phyloP scores from a whole-genome alignment of 2,888 invertebrate genomes.

The Allophyes oxyacanthae region DNA sequence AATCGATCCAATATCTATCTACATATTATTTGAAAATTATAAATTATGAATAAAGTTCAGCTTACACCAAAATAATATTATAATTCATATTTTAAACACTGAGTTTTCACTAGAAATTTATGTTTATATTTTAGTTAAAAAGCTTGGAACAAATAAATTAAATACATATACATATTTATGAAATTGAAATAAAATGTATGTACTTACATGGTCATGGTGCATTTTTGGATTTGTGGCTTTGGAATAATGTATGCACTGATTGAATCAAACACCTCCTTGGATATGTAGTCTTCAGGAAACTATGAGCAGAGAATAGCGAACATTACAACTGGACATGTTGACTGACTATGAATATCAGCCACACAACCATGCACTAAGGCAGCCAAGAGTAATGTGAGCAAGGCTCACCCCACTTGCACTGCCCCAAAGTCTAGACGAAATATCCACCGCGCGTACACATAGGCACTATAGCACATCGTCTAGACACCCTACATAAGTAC shows the following conservation, averaged over 20 bases:
- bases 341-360: background rate
- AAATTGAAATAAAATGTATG: too few relatives aligned
- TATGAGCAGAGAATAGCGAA: constrained; percentile 68
- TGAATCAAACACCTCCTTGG: constrained; percentile 97
- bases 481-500: constrained; percentile 33
- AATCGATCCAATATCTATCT: too few relatives aligned
- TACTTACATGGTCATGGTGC: constrained; percentile 96
- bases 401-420: constrained; percentile 20
- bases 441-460: constrained; percentile 11
- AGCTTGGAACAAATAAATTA: too few relatives aligned
- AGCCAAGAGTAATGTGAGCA: constrained; percentile 12
- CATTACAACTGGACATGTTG: constrained; percentile 16
- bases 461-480: constrained; percentile 22
- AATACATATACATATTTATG: too few relatives aligned
- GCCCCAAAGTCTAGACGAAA: constrained; percentile 35
- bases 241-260: constrained; percentile 98
- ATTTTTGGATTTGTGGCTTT: constrained; percentile 96
- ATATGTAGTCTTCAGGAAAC: constrained; percentile 97
- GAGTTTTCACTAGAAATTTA: too few relatives aligned
- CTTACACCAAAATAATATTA: too few relatives aligned
- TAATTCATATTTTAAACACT: too few relatives aligned
- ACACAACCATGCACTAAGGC: constrained; percentile 4
- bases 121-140: too few relatives aligned
- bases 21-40: too few relatives aligned
- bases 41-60: too few relatives aligned